phyloP scores from a whole-genome alignment of 2,113 vertebrate genomes.

The Vimba vimba region DNA sequence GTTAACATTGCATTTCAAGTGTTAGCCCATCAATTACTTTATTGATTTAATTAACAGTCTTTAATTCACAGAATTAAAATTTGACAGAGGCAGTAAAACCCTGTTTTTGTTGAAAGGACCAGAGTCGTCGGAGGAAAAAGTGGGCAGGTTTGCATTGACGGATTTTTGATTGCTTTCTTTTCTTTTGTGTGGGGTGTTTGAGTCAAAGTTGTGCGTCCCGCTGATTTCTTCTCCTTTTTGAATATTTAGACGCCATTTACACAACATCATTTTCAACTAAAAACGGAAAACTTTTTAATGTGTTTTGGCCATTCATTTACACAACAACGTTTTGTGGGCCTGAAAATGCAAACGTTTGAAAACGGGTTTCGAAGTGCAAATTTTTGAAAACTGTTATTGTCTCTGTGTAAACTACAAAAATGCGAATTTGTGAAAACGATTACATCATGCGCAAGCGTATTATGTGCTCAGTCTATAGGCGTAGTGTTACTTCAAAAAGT shows the following conservation, averaged over 20 bases:
- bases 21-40: constrained; percentile 85
- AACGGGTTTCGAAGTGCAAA: too few relatives aligned
- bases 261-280: too few relatives aligned
- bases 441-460: too few relatives aligned
- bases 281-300: too few relatives aligned
- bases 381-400: too few relatives aligned
- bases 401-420: too few relatives aligned
- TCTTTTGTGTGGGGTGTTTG: neutral
- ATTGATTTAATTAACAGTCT: constrained; percentile 91
- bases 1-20: constrained; percentile 81
- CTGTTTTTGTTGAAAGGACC: neutral
- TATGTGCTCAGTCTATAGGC: too few relatives aligned
- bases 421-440: too few relatives aligned
- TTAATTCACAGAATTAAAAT: constrained; percentile 80
- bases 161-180: constrained; percentile 27
- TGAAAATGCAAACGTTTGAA: too few relatives aligned
- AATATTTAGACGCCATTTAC: neutral
- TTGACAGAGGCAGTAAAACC: constrained; percentile 11
- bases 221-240: constrained; percentile 31
- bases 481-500: too few relatives aligned
- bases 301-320: too few relatives aligned
- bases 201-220: constrained; percentile 16
- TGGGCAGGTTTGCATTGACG: neutral
- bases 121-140: neutral
- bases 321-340: too few relatives aligned